Conservation (phyloP, 1,140 invertebrate species). For the Lepidotrigona ventralis region DNA sequence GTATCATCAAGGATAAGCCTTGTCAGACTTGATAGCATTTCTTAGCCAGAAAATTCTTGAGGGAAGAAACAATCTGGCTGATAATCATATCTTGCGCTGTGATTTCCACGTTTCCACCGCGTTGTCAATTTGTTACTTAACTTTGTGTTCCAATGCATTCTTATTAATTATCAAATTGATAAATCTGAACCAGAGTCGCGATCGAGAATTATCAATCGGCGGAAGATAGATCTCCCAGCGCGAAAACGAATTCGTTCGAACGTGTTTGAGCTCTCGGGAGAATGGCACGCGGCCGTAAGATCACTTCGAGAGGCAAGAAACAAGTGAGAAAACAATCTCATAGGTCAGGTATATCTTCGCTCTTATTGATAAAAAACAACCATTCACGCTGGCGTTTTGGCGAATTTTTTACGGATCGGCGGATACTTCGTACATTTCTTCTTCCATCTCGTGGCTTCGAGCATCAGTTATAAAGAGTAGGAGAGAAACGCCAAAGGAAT, state of each 20-base stretch:
- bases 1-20: conserved; percentile 75
- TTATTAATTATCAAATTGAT: background rate
- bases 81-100: conserved; percentile 87
- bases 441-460: background rate
- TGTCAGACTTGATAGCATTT: conserved; percentile 93
- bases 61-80: conserved; percentile 94
- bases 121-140: background rate
- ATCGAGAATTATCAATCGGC: background rate
- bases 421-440: background rate
- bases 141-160: background rate
- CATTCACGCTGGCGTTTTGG: background rate
- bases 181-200: background rate
- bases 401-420: background rate
- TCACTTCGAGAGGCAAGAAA: background rate
- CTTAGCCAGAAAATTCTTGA: conserved; percentile 97
- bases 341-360: background rate
- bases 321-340: background rate
- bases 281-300: background rate
- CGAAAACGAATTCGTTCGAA: background rate
- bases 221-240: background rate
- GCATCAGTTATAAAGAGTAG: too few relatives aligned
- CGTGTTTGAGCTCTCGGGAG: background rate
- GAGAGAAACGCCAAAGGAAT: background rate
- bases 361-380: background rate
- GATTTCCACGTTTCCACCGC: too few relatives aligned